Evolutionary conservation across 2,797 vertebrate species (phyloP).

Genomic region (Amblyraja radiata): DNA sequence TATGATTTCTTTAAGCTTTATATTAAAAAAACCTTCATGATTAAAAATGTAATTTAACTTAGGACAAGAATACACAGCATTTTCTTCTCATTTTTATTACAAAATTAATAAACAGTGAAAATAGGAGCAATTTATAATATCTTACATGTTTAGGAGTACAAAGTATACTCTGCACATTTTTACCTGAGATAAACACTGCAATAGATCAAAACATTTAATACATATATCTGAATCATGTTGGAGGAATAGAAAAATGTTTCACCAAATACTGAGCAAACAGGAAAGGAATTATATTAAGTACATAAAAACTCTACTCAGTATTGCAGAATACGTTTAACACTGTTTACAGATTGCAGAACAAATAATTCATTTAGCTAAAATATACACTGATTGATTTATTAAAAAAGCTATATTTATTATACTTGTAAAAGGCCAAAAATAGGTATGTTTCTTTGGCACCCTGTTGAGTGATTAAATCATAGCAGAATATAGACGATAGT

Average conservation of each 20-base stretch:
- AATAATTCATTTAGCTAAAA: conserved; percentile 3
- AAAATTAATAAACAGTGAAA: not conserved
- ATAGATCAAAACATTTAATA: not conserved
- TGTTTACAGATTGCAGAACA: not conserved
- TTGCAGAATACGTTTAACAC: not conserved
- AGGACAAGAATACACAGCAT: not conserved
- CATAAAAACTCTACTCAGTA: not conserved
- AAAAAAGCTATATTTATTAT: conserved; percentile 7
- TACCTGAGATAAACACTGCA: conserved; percentile 7
- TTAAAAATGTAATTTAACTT: not conserved
- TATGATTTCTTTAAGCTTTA: not conserved
- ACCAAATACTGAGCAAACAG: not conserved
- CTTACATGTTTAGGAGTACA: too few species aligned
- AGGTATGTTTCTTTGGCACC: not conserved
- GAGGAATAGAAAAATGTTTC: not conserved
- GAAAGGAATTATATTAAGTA: not conserved
- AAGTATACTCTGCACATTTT: not conserved
- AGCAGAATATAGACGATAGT: not conserved
- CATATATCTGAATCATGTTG: not conserved
- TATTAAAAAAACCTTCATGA: not conserved
- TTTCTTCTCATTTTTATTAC: conserved; percentile 3
- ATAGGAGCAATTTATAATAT: not conserved
- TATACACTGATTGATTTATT: not conserved
- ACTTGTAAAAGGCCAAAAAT: not conserved
- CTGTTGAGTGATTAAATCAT: not conserved